phyloP scores from a whole-genome alignment of 2,113 vertebrate genomes.

The Lathamus discolor region DNA sequence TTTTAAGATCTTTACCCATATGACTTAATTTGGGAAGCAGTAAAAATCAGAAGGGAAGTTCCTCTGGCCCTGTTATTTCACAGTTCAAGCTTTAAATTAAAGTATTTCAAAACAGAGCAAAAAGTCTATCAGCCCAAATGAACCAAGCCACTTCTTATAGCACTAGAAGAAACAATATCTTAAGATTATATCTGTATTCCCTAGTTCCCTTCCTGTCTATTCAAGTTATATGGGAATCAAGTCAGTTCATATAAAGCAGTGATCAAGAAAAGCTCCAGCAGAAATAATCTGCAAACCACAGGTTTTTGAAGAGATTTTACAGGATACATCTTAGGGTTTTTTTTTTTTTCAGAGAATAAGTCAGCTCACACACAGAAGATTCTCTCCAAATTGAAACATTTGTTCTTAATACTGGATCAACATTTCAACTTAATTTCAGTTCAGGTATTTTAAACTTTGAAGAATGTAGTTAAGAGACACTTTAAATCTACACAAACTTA shows the following conservation, averaged over 20 bases:
- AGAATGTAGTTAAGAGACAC: not conserved
- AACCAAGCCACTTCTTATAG: not conserved
- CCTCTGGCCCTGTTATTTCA: constrained; percentile 31
- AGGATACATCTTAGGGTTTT: not conserved
- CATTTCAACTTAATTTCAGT: not conserved
- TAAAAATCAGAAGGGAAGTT: constrained; percentile 41
- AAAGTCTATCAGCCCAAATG: constrained; percentile 4
- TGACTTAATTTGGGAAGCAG: constrained; percentile 19
- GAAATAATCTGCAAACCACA: not conserved
- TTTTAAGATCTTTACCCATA: constrained; percentile 42
- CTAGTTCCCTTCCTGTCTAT: not conserved
- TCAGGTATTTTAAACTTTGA: not conserved
- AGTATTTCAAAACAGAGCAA: constrained; percentile 25
- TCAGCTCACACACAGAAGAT: not conserved
- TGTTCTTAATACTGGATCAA: not conserved
- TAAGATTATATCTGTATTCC: constrained; percentile 31
- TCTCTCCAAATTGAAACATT: not conserved
- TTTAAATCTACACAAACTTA: not conserved
- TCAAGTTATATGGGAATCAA: constrained; percentile 12
- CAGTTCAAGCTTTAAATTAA: constrained; percentile 39
- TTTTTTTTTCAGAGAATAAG: not conserved
- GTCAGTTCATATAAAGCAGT: not conserved
- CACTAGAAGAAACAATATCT: not conserved
- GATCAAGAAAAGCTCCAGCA: not conserved
- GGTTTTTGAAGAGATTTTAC: not conserved